Conservation (phyloP, 2,113 vertebrate genomes). For the Corythornis vintsioides region DNA sequence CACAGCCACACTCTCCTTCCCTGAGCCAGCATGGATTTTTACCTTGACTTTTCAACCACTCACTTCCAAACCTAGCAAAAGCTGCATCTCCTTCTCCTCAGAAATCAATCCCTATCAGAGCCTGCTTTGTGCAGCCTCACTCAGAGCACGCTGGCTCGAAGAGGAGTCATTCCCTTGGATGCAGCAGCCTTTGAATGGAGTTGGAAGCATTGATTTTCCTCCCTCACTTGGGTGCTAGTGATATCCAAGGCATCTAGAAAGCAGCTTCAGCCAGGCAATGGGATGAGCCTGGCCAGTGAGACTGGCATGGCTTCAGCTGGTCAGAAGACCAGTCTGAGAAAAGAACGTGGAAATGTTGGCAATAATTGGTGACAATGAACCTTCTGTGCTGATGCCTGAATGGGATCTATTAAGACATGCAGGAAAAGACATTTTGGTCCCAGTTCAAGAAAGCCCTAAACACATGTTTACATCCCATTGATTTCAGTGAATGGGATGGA, state of each 20-base stretch:
- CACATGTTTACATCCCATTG: background rate
- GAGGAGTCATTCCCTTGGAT: background rate
- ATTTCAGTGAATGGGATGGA: background rate
- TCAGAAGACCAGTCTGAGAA: background rate
- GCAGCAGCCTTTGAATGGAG: background rate
- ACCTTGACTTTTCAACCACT: conserved; percentile 2
- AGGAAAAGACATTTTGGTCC: background rate
- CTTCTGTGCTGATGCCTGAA: background rate
- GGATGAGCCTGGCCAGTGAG: background rate
- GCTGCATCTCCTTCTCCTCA: background rate
- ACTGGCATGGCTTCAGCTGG: background rate
- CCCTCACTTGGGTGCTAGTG: background rate
- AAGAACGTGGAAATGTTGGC: background rate
- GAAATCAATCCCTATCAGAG: background rate
- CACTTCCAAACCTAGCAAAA: background rate
- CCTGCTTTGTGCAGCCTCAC: background rate
- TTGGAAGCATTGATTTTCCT: conserved; percentile 20
- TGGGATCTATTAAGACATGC: background rate
- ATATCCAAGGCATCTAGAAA: background rate
- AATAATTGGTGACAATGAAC: background rate
- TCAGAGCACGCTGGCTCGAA: background rate
- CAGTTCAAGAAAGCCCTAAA: background rate
- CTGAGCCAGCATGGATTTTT: background rate
- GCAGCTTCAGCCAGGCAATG: background rate
- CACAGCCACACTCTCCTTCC: background rate